Evolutionary conservation across 2,888 invertebrate genomes (phyloP), one percentile per base, ranked within the genome.

Genomic region (Malachius bipustulatus): DNA sequence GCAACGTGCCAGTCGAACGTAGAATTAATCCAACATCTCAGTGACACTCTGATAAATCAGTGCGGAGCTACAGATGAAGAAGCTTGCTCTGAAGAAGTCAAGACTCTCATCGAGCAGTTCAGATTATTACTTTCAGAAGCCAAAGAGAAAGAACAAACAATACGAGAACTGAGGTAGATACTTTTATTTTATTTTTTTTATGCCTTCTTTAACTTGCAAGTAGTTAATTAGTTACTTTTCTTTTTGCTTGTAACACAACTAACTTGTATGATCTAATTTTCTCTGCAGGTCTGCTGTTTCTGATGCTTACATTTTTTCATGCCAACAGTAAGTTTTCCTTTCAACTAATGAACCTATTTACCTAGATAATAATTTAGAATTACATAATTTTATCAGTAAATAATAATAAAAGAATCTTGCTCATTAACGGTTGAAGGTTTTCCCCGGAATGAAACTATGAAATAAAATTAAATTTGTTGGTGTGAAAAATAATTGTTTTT

Each of bases 21-120:
- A 29, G 90, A 90, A 59, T 61, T 88, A 35, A 75, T 87, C 14
- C 78, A 77, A 54, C 88, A 88, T 66, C 66, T 90, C 29, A 81
- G 81, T 37, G 73, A 74, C 40, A 58, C 85, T 11, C 65, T 90
- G 2, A 60, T 81, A 2, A 77, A 77, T 26, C 87, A 89, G 59
- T 84, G 75, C 55, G 73, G 73, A 36, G 75, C 77, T 12, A 73
- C 69, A 1, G 69, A 71, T 42, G 71, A 75, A 32, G 75, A 77
- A 48, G 79, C 82, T 0, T 70, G 73, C 61, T 63, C 71, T 29
- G 69, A 71, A 43, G 69, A 77, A 59, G 75, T 87, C 8, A 67
- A 72, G 45, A 67, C 70, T 39, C 64, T 87, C 33, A 66, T 73
- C 27, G 62, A 75, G 43, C 70, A 77, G 56, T 84, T 81, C 56